Evolutionary conservation across 2,888 invertebrate species (phyloP).

Genomic region (Frankliniella intonsa): DNA sequence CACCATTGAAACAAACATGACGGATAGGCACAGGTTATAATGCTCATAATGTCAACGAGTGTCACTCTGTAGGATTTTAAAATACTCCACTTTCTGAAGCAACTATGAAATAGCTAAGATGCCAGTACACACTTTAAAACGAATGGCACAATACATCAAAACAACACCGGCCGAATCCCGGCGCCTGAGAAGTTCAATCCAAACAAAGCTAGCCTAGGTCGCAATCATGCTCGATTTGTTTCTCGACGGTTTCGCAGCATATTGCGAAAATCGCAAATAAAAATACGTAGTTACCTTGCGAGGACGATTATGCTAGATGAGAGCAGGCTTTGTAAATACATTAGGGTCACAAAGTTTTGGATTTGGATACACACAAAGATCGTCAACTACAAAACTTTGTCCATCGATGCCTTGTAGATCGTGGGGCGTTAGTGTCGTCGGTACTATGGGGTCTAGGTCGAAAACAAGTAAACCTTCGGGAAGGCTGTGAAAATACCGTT

Average conservation of each 20-base stretch:
- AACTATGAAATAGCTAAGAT: not conserved
- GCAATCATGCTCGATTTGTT: not conserved
- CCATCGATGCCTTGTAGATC: not conserved
- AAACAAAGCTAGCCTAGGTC: constrained; percentile 21
- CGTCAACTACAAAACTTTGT: not conserved
- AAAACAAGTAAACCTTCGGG: not conserved
- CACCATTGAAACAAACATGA: not conserved
- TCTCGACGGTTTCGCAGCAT: not conserved
- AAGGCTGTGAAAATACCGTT: constrained; percentile 12
- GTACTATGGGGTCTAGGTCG: no score
- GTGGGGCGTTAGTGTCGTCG: not conserved
- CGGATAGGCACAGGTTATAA: not conserved
- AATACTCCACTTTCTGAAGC: not conserved
- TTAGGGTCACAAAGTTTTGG: not conserved
- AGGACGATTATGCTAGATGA: not conserved
- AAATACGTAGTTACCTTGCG: not conserved
- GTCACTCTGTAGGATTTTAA: not conserved
- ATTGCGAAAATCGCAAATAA: no score
- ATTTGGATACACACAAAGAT: not conserved
- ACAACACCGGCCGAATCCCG: not conserved
- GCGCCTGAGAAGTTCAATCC: not conserved
- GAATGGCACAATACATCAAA: not conserved
- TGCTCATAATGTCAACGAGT: not conserved
- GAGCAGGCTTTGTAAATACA: not conserved
- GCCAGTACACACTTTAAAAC: no score